Conservation (phyloP, 2,113 vertebrate genomes). For the Gadus macrocephalus region DNA sequence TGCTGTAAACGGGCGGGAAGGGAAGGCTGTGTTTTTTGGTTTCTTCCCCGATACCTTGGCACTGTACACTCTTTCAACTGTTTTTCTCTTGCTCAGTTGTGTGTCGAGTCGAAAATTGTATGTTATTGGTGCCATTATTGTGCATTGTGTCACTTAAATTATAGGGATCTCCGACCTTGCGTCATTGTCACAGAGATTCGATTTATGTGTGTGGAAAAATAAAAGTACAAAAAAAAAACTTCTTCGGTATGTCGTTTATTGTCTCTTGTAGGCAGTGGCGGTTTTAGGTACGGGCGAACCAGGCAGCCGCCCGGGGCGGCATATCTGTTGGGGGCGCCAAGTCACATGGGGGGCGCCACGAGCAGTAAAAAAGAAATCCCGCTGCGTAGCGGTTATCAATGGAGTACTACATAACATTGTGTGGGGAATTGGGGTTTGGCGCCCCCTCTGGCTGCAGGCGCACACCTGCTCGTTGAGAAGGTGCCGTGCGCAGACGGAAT, state of each 20-base stretch:
- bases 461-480: too few species aligned
- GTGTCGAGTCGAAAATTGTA: conserved; percentile 53
- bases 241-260: conserved; percentile 18
- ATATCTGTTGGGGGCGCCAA: too few species aligned
- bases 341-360: too few species aligned
- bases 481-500: too few species aligned
- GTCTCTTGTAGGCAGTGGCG: background rate
- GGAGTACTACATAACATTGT: too few species aligned
- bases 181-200: conserved; percentile 61
- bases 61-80: conserved; percentile 36
- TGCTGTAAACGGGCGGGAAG: conserved; percentile 26
- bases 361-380: too few species aligned
- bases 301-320: too few species aligned
- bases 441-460: too few species aligned
- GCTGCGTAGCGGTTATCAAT: too few species aligned
- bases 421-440: too few species aligned
- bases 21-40: background rate
- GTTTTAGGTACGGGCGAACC: too few species aligned
- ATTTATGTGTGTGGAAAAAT: conserved; percentile 52
- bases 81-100: conserved; percentile 51
- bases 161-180: conserved; percentile 35
- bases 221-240: conserved; percentile 64
- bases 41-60: conserved; percentile 23
- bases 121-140: conserved; percentile 72
- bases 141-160: conserved; percentile 69